These are phyloP conservation scores for Caenorhabditis sp. DNA, from an alignment of 2,888 invertebrate species.

Conservation along the genomic window DNA sequence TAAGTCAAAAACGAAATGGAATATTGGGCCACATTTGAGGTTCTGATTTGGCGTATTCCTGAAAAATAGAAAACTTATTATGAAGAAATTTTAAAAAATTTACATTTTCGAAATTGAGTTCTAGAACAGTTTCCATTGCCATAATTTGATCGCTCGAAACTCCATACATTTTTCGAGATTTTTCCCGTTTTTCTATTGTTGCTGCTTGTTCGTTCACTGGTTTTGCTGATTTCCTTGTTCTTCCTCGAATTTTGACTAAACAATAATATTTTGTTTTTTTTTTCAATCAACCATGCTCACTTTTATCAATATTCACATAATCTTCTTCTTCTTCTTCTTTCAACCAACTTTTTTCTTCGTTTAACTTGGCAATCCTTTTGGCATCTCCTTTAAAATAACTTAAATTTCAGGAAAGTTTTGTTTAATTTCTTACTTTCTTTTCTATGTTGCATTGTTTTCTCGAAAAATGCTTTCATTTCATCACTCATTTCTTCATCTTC, in stretches of 20 bases:
- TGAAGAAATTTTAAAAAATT: too few species aligned
- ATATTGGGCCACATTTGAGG: slow-evolving; percentile 37
- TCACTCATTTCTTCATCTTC: slow-evolving; percentile 19
- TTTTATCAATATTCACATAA: slow-evolving; percentile 19
- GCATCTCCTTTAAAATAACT: slow-evolving; percentile 10
- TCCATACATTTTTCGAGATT: slow-evolving; percentile 27
- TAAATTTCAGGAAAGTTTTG: not conserved
- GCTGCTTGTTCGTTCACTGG: slow-evolving; percentile 16
- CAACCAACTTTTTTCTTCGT: not conserved
- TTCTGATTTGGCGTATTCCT: slow-evolving; percentile 6
- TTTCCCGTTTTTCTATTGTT: slow-evolving; percentile 8
- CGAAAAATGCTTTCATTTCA: slow-evolving; percentile 27
- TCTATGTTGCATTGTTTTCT: slow-evolving; percentile 25
- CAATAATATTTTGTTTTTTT: not conserved
- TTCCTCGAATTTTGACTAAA: slow-evolving; percentile 25
- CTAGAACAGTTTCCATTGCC: slow-evolving; percentile 23
- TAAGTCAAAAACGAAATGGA: slow-evolving; percentile 25
- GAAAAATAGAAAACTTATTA: too few species aligned
- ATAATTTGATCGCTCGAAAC: slow-evolving; percentile 10
- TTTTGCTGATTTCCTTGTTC: slow-evolving; percentile 5
- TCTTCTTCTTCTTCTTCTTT: slow-evolving; percentile 5
- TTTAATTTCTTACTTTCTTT: slow-evolving; percentile 14
- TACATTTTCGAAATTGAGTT: slow-evolving; percentile 23
- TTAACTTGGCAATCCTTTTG: slow-evolving; percentile 8
- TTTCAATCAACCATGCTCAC: not conserved